phyloP scores from a whole-genome alignment of 2,797 vertebrate genomes.

The Cyprinodon diabolis region DNA sequence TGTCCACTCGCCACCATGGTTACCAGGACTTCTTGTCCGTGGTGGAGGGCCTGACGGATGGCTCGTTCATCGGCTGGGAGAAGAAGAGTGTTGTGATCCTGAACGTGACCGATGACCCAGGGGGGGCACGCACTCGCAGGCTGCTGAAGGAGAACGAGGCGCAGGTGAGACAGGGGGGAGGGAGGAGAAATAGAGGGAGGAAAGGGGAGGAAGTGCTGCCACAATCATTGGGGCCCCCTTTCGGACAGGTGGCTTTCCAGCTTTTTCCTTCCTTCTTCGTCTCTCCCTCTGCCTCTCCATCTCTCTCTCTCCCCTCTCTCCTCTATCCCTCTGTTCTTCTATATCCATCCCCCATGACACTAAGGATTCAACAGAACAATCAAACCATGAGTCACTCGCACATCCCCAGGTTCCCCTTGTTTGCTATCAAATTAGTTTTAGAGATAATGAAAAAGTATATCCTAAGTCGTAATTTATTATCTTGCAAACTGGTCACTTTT shows the following conservation, averaged over 20 bases:
- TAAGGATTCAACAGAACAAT: slow-evolving; percentile 46
- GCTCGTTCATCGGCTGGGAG: slow-evolving; percentile 96
- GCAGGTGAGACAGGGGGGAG: slow-evolving; percentile 84
- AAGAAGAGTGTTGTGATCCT: slow-evolving; percentile 93
- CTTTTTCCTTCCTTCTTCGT: slow-evolving; percentile 77
- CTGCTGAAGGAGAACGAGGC: slow-evolving; percentile 92
- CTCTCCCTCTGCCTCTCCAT: slow-evolving; percentile 74
- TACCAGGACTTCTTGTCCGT: slow-evolving; percentile 93
- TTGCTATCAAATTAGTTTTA: slow-evolving; percentile 11
- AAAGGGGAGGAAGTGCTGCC: slow-evolving; percentile 73
- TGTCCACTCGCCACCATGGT: slow-evolving; percentile 92
- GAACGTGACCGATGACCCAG: slow-evolving; percentile 88
- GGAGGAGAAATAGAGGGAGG: slow-evolving; percentile 67
- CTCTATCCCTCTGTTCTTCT: slow-evolving; percentile 75
- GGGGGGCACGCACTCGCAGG: slow-evolving; percentile 84
- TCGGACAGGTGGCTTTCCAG: slow-evolving; percentile 69
- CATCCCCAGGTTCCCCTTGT: slow-evolving; percentile 11
- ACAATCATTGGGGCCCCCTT: slow-evolving; percentile 59
- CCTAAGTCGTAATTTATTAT: background rate
- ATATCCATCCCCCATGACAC: slow-evolving; percentile 51
- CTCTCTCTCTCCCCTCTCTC: slow-evolving; percentile 76
- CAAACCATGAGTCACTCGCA: slow-evolving; percentile 57
- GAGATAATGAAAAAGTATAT: slow-evolving; percentile 5
- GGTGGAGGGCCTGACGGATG: slow-evolving; percentile 93
- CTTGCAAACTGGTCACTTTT: background rate